phyloP scores from a whole-genome alignment of 2,888 invertebrate genomes.

The Dryobotodes eremita region DNA sequence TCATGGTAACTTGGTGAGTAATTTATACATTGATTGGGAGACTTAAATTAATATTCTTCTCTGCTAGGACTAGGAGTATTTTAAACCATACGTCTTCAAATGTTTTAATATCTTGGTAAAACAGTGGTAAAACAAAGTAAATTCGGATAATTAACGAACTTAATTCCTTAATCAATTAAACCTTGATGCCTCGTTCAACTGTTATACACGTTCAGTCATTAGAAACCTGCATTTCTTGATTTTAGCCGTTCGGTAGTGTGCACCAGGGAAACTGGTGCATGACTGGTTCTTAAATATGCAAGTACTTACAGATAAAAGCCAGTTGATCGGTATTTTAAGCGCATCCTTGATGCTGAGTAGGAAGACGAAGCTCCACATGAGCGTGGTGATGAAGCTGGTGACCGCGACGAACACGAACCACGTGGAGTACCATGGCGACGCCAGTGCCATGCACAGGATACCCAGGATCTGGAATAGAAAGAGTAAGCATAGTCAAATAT shows the following conservation, averaged over 20 bases:
- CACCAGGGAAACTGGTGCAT: neutral
- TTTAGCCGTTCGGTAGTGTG: neutral
- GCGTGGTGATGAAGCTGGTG: slow-evolving; percentile 95
- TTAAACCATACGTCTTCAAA: neutral
- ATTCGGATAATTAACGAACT: neutral
- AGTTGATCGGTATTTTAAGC: slow-evolving; percentile 94
- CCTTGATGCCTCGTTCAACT: neutral
- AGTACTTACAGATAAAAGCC: slow-evolving; percentile 94
- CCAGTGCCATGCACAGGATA: slow-evolving; percentile 96
- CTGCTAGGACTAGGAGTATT: neutral
- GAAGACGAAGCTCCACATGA: slow-evolving; percentile 95
- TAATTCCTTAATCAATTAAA: neutral
- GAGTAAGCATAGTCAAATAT: slow-evolving; percentile 2
- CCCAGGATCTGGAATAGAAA: slow-evolving; percentile 93
- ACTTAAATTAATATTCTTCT: neutral
- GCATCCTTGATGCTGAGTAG: slow-evolving; percentile 95
- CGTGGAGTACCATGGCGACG: slow-evolving; percentile 93
- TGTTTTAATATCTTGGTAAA: neutral
- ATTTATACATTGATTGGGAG: neutral
- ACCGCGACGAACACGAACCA: slow-evolving; percentile 97
- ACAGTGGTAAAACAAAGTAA: neutral
- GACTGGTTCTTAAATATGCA: neutral
- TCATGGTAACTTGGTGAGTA: neutral
- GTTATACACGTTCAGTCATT: neutral
- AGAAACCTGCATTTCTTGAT: slow-evolving; percentile 1